Evolutionary conservation across 2,113 vertebrate genomes (phyloP).

Genomic region (Polypterus senegalus): DNA sequence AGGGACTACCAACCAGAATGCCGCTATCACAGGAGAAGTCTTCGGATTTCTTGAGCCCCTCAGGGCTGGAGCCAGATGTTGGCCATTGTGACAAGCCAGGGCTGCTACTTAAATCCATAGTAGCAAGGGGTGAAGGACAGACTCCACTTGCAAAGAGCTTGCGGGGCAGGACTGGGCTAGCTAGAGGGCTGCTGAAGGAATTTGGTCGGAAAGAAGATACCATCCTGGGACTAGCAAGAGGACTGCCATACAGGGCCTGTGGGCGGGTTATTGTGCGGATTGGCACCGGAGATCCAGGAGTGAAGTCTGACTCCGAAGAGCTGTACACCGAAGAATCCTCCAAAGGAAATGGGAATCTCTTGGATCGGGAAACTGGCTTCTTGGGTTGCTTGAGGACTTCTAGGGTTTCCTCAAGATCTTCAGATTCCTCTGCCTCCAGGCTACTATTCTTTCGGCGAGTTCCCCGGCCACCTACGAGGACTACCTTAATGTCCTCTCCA

Average conservation of each 20-base stretch:
- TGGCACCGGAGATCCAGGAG: accelerated
- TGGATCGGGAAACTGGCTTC: slow-evolving; percentile 15
- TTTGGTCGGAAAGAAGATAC: slow-evolving; percentile 9
- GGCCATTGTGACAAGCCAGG: neutral
- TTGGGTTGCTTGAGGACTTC: slow-evolving; percentile 6
- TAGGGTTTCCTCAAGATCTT: slow-evolving; percentile 10
- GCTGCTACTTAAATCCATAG: slow-evolving; percentile 11
- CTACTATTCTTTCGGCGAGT: slow-evolving; percentile 23
- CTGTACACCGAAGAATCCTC: slow-evolving; percentile 21
- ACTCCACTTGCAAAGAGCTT: slow-evolving; percentile 19
- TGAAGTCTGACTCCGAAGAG: neutral
- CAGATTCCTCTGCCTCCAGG: slow-evolving; percentile 4
- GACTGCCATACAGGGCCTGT: slow-evolving; percentile 20
- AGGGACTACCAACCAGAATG: slow-evolving; percentile 6
- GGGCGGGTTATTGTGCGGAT: slow-evolving; percentile 11
- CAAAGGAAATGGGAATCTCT: neutral
- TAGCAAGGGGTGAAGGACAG: slow-evolving; percentile 13
- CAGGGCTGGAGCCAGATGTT: neutral
- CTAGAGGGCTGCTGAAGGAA: slow-evolving; percentile 7
- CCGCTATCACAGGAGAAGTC: slow-evolving; percentile 13
- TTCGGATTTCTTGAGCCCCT: slow-evolving; percentile 16
- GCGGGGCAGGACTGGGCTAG: slow-evolving; percentile 7
- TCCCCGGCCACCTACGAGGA: slow-evolving; percentile 34
- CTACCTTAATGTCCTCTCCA: slow-evolving; percentile 26
- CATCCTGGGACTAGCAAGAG: slow-evolving; percentile 15